Base-by-base conservation (phyloP, 2,113 vertebrate genomes). In the Sula dactylatra region DNA sequence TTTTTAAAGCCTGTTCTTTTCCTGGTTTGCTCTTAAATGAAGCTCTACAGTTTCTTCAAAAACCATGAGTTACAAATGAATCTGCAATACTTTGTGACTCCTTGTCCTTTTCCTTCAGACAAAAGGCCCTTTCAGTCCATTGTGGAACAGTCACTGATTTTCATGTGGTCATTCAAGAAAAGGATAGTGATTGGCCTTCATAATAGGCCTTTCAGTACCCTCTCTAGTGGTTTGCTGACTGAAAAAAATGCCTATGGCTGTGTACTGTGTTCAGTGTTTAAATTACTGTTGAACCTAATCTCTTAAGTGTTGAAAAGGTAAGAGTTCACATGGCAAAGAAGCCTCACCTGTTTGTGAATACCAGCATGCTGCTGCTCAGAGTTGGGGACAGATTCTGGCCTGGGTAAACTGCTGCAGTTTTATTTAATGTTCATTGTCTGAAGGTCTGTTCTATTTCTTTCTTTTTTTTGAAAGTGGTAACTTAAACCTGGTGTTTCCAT, bases 11-110 rank as follows among this genome's bases (percentile, higher is more conserved):
- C 89, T 67, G 78, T 83, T 96, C 56, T 94, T 93, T 94, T 96
- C 84, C 91, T 92, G 70, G 32, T 88, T 86, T 66, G 72, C 50
- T 71, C 77, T 94, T 89, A 95, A 83, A 73, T 76, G 64, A 94
- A 97, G 81, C 77, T 88, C 65, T 95, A 87, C 82, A n/a, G 88
- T 96, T 98, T 91, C 76, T 66, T 94, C 69, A 84, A 89, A 94
- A 94, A 65, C 16, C 72, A 24, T 72, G 86, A 93, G 72, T 82
- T 93, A 76, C 72, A 95, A 90, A 94, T 83, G 65, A 76, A 91
- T 85, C 74, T 69, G 56, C 72, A 81, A 54, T 90, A 69, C 73
- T 96, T 95, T 80, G 58, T 96, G 82, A 92, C 83, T 95, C 92
- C 83, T 73, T 94, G 96, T 96, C 93, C 87, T 96, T 97, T 93